Evolutionary conservation across 1,140 invertebrate species (phyloP).

Genomic region (Lepidurus apus): DNA sequence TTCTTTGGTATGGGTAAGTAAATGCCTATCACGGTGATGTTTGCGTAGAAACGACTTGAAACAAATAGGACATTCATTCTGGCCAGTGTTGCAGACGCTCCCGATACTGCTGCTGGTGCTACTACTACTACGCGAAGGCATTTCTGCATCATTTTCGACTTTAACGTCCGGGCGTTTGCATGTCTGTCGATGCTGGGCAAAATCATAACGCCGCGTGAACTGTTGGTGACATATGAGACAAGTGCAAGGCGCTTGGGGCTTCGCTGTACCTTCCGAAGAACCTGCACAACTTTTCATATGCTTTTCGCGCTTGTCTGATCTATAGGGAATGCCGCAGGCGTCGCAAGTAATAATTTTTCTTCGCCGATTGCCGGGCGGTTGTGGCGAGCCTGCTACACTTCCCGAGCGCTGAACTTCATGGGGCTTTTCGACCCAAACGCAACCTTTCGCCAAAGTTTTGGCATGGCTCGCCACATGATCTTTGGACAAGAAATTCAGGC

Average conservation of each 20-base stretch:
- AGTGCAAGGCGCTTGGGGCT: background rate
- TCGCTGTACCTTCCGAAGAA: background rate
- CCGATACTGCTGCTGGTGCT: slow-evolving; percentile 17
- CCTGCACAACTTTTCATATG: background rate
- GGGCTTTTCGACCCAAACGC: background rate
- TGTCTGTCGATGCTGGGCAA: background rate
- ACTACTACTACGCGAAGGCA: slow-evolving; percentile 21
- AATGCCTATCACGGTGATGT: background rate
- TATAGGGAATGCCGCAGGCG: background rate
- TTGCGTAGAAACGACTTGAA: slow-evolving; percentile 1
- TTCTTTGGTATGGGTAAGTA: slow-evolving; percentile 19
- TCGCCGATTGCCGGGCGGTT: slow-evolving; percentile 1
- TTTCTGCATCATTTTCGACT: slow-evolving; percentile 3
- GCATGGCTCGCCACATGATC: background rate
- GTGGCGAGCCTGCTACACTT: background rate
- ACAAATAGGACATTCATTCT: slow-evolving; percentile 2
- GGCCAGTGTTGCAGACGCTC: background rate
- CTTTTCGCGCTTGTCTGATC: slow-evolving; percentile 12
- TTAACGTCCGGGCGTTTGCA: slow-evolving; percentile 8
- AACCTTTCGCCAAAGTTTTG: background rate
- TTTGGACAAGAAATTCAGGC: background rate
- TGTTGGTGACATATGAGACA: slow-evolving; percentile 3
- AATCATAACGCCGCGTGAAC: background rate
- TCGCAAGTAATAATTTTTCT: background rate
- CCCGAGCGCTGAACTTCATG: background rate